Evolutionary conservation across 2,888 invertebrate species (phyloP).

Genomic region (Nemotelus pantherinus): DNA sequence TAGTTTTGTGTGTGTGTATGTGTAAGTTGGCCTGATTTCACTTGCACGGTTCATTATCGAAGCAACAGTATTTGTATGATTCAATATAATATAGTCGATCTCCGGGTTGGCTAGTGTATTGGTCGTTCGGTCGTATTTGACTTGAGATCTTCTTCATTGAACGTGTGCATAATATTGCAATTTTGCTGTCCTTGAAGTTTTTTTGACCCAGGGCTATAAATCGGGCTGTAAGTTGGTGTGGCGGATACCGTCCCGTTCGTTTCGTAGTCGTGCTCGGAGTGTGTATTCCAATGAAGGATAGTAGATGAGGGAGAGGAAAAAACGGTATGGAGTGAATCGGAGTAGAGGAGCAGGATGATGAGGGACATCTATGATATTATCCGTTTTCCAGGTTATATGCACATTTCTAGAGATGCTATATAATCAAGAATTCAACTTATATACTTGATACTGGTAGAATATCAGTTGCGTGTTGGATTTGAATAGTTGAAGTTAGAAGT

Average conservation of each 20-base stretch:
- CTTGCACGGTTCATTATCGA: background rate
- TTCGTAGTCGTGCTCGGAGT: background rate
- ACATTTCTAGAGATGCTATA: background rate
- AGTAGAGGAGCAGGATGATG: background rate
- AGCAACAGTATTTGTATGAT: constrained; percentile 26
- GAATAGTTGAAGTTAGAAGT: no score
- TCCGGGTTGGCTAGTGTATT: background rate
- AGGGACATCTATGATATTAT: constrained; percentile 14
- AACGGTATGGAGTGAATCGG: background rate
- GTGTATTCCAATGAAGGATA: no score
- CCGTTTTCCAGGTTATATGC: constrained; percentile 11
- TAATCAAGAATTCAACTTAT: constrained; percentile 3
- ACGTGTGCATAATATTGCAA: constrained; percentile 44
- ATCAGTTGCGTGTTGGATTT: no score
- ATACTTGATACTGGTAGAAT: background rate
- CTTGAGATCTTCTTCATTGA: background rate
- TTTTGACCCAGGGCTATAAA: constrained; percentile 47
- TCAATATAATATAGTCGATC: background rate
- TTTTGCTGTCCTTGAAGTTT: constrained; percentile 49
- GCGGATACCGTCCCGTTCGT: background rate
- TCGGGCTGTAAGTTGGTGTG: constrained; percentile 16
- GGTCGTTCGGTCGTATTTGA: background rate
- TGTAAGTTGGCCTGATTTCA: no score
- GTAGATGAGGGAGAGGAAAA: background rate
- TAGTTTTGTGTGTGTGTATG: no score